Evolutionary conservation across 2,888 invertebrate genomes (phyloP).

Genomic region (Agonopterix alstromeriana): DNA sequence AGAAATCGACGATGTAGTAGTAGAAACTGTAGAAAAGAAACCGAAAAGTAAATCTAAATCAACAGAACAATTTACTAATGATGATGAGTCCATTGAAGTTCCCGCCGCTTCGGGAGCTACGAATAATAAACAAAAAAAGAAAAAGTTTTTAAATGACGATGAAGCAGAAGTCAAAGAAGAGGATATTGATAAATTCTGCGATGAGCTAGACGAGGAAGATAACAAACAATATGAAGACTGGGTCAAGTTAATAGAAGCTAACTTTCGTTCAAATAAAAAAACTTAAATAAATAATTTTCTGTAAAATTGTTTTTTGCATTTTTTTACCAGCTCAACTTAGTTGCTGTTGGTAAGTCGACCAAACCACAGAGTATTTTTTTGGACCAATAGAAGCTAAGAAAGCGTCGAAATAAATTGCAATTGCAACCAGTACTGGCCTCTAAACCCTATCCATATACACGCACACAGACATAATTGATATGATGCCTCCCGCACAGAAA

Average conservation of each 20-base stretch:
- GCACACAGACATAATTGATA: no score
- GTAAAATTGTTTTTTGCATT: not conserved
- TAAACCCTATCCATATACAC: no score
- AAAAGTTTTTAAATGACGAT: conserved; percentile 25
- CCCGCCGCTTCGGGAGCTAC: conserved; percentile 3
- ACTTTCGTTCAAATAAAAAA: conserved; percentile 43
- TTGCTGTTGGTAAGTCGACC: no score
- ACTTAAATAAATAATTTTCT: conserved; percentile 8
- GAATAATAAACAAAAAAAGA: conserved; percentile 11
- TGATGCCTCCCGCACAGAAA: no score
- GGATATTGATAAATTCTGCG: conserved; percentile 64
- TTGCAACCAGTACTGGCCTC: no score
- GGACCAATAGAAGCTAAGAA: no score
- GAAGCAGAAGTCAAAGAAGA: conserved; percentile 55
- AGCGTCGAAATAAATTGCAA: no score
- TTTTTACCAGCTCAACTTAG: no score
- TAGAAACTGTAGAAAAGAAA: not conserved
- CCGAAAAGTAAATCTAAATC: not conserved
- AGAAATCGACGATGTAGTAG: no score
- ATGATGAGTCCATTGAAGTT: conserved; percentile 21
- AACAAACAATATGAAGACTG: conserved; percentile 59
- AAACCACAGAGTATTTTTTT: no score
- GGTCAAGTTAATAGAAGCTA: conserved; percentile 60
- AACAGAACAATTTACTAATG: conserved; percentile 28
- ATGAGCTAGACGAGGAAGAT: conserved; percentile 56